Base-by-base conservation (phyloP, 1,140 invertebrate genomes). In the Meteorus sp. region DNA sequence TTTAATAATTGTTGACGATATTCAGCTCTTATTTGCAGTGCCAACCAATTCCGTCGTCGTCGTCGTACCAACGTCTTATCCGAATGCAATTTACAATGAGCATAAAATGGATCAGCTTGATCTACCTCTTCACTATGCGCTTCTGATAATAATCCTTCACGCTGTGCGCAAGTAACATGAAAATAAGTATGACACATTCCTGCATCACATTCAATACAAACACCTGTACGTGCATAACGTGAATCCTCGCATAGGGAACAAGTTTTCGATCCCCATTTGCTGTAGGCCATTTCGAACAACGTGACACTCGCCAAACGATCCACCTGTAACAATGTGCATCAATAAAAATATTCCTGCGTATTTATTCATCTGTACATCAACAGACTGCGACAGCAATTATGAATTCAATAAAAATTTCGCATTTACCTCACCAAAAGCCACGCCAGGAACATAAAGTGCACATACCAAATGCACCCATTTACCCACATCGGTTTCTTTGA, bases 391-490 rank as follows among this genome's bases (percentile, higher is more conserved):
- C n/a, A n/a, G n/a, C n/a, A n/a, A n/a, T n/a, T n/a, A n/a, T n/a
- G n/a, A n/a, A n/a, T n/a, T n/a, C n/a, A n/a, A n/a, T n/a, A n/a
- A n/a, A n/a, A 13, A 53, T 39, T n/a, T 25, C 15, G 39, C 37
- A 56, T 47, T 51, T 45, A 83, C 85, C 83, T 99, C 95, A 44
- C 91, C 94, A 82, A 98, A 98, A 27, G 94, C 93, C 15, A 99
- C 94, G n/a, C 95, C 95, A 29, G 93, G 94, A 25, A 95, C 93
- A 77, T 98, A 98, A 11, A 98, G 81, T 3, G 95, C 95, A 82
- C 97, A 99, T 7, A 99, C 92, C 27, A 99, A 80, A 81, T 99
- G 97, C 13, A 98, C 95, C 96, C 96, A 99, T 74, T 94, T 92
- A 37, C 94, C 94, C 47, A 93, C 91, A 82, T 95, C 94, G 2